phyloP scores from a whole-genome alignment of 2,113 vertebrate species.

The Grus americana region DNA sequence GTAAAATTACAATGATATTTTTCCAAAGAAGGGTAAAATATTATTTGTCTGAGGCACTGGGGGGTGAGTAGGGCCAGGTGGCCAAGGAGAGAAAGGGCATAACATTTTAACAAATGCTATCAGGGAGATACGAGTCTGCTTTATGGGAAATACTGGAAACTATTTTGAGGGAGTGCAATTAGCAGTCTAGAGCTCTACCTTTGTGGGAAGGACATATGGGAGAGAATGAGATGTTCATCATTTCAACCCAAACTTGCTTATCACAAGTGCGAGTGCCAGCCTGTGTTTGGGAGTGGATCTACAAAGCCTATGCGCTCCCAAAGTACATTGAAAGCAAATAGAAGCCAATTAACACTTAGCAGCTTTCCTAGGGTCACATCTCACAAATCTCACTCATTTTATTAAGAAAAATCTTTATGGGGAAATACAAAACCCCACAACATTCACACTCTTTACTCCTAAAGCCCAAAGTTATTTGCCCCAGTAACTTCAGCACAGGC shows the following conservation, averaged over 20 bases:
- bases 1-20: not conserved
- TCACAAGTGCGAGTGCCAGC: not conserved
- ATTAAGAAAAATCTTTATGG: not conserved
- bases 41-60: not conserved
- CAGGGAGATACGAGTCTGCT: not conserved
- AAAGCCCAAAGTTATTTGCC: not conserved
- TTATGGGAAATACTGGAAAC: not conserved
- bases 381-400: not conserved
- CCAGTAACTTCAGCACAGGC: not conserved
- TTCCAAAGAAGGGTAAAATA: not conserved
- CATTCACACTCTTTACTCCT: not conserved
- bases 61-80: not conserved
- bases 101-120: not conserved
- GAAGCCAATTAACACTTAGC: not conserved
- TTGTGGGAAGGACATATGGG: not conserved
- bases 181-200: not conserved
- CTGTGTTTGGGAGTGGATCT: not conserved
- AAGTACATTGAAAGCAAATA: not conserved
- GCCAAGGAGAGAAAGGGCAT: slow-evolving; percentile 18
- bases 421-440: not conserved
- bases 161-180: not conserved
- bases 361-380: not conserved
- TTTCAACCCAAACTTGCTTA: not conserved
- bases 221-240: not conserved
- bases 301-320: not conserved